Evolutionary conservation across 2,113 vertebrate species (phyloP), one percentile per base, ranked within the genome.

Genomic region (Carassius gibelio): DNA sequence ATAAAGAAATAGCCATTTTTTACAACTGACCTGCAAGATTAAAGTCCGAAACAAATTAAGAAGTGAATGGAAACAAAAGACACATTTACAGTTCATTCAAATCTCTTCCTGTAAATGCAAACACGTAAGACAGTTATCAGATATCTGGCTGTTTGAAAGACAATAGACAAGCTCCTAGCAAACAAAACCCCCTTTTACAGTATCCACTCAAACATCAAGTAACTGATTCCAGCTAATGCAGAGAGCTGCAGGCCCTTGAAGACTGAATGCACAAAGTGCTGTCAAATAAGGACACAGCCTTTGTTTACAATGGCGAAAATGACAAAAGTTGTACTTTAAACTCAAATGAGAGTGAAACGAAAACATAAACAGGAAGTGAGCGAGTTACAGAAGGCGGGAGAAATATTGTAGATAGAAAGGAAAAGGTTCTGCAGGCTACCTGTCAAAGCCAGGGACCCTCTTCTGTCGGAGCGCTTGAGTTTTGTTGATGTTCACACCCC

Each of bases 401-500:
- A 45, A 61, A 84, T 8, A 55, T 8, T 61, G 57, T 80, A 81
- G 9, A 69, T 38, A n/a, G 14, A 23, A 50, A 76, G 3, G 23
- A 48, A 34, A 15, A n/a, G 3, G n/a, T 48, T 80, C 4, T 72
- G 69, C 42, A 82, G 30, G 26, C 19, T 88, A 83, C 66, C 80
- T 83, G 42, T 76, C 71, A 75, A 72, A 36, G 30, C 74, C 57
- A 71, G 52, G 38, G 64, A 36, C 26, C 78, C 76, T 75, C 36
- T 83, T 75, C 36, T 75, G 13, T 64, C 34, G 36, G 38, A 61
- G 13, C 30, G 3, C 52, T 84, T 9, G 23, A 50, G n/a, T 83
- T 50, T 36, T 85, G 79, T 79, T 78, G 57, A 64, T 42, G 74
- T 74, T 38, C 79, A 78, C 79, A 74, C 64, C 75, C 48, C 83